phyloP scores from a whole-genome alignment of 2,888 invertebrate genomes.

The Zhengitettix transpicula region DNA sequence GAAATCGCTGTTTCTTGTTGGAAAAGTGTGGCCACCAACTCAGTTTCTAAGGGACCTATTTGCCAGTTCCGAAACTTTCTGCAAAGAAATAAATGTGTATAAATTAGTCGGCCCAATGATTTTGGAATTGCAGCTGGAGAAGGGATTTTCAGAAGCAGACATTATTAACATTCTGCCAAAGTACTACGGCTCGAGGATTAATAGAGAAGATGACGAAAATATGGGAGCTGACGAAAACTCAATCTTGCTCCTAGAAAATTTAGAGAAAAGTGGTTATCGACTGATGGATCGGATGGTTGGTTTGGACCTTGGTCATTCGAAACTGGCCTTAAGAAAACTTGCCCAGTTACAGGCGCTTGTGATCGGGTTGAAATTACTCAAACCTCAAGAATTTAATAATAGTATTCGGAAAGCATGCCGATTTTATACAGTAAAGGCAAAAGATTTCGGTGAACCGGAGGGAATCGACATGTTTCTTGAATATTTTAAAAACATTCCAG shows the following conservation, averaged over 20 bases:
- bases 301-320: constrained; percentile 32
- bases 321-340: constrained; percentile 29
- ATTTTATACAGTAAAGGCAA: too few relatives aligned
- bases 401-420: constrained; percentile 13
- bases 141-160: constrained; percentile 25
- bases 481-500: too few relatives aligned
- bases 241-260: constrained; percentile 37
- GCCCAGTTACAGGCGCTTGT: constrained; percentile 40
- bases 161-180: constrained; percentile 31
- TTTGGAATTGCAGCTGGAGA: constrained; percentile 33
- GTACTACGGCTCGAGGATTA: constrained; percentile 35
- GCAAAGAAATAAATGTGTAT: constrained; percentile 39
- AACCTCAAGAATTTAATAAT: constrained; percentile 28
- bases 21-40: constrained; percentile 38
- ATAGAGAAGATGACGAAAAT: constrained; percentile 20
- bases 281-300: constrained; percentile 32
- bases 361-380: constrained; percentile 32
- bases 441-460: too few relatives aligned
- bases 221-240: constrained; percentile 28
- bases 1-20: constrained; percentile 21
- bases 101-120: constrained; percentile 22
- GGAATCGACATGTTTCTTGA: too few relatives aligned
- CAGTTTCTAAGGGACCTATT: constrained; percentile 33
- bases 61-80: constrained; percentile 35
- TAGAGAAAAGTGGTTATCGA: constrained; percentile 32